Evolutionary conservation across 2,113 vertebrate species (phyloP).

Genomic region (Datnioides undecimradiatus): DNA sequence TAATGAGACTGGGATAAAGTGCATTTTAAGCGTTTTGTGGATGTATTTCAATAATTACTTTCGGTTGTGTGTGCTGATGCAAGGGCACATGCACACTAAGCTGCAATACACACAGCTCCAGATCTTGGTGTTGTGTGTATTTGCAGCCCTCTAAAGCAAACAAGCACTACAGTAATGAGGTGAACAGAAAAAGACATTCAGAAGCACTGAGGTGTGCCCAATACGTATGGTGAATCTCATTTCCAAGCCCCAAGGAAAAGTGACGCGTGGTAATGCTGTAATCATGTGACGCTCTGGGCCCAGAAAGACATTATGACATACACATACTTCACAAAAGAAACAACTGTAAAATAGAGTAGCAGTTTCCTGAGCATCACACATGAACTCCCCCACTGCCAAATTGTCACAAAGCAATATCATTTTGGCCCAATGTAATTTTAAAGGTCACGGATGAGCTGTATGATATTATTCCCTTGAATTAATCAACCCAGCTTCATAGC

Average conservation of each 20-base stretch:
- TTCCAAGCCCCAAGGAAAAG: not conserved
- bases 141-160: not conserved
- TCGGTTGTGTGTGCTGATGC: not conserved
- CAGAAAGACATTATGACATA: not conserved
- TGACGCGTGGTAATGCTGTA: not conserved
- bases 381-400: not conserved
- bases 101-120: not conserved
- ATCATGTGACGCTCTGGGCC: not conserved
- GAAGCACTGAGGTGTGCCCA: not conserved
- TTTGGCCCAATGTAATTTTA: not conserved
- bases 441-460: not conserved
- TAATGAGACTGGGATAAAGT: not conserved
- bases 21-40: not conserved
- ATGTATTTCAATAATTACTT: not conserved
- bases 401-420: not conserved
- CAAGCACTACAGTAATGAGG: not conserved
- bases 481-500: not conserved
- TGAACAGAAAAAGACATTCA: constrained; percentile 9
- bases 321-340: not conserved
- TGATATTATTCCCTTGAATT: not conserved
- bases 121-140: not conserved
- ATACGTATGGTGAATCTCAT: constrained; percentile 1
- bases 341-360: not conserved
- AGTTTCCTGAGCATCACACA: constrained; percentile 8
- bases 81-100: not conserved